Evolutionary conservation across 1,140 invertebrate genomes (phyloP).

Genomic region (Heliconius himera): DNA sequence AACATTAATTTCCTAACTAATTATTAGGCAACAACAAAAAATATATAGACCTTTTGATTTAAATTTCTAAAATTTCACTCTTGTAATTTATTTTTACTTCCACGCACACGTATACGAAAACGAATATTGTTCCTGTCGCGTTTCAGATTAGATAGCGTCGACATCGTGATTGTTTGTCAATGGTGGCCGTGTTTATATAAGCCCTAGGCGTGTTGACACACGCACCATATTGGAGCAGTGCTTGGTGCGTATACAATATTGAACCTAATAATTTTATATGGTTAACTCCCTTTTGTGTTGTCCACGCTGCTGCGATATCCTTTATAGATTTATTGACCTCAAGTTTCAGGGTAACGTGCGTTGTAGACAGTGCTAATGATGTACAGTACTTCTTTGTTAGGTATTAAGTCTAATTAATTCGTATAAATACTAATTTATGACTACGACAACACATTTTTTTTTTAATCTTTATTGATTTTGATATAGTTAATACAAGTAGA

Average conservation of each 20-base stretch:
- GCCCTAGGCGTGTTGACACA: conserved; percentile 52
- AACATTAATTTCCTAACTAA: not conserved
- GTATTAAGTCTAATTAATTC: too few relatives aligned
- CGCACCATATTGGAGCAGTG: conserved; percentile 31
- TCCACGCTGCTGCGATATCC: not conserved
- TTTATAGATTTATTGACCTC: conserved; percentile 14
- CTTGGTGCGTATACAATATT: conserved; percentile 11
- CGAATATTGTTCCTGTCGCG: conserved; percentile 50
- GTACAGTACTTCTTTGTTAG: not conserved
- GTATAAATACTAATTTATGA: too few relatives aligned
- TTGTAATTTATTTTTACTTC: not conserved
- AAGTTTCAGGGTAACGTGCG: conserved; percentile 3
- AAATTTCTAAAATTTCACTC: not conserved
- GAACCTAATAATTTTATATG: conserved; percentile 4
- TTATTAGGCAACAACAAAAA: too few relatives aligned
- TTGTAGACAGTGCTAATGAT: not conserved
- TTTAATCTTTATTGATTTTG: too few relatives aligned
- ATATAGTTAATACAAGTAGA: not conserved
- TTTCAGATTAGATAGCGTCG: conserved; percentile 69
- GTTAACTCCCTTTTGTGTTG: conserved; percentile 1
- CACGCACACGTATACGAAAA: conserved; percentile 17
- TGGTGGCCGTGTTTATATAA: conserved; percentile 62
- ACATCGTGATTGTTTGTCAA: conserved; percentile 57
- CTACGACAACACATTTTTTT: too few relatives aligned
- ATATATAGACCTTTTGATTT: too few relatives aligned